Evolutionary conservation across 2,797 vertebrate genomes (phyloP).

Genomic region (Lemur catta): DNA sequence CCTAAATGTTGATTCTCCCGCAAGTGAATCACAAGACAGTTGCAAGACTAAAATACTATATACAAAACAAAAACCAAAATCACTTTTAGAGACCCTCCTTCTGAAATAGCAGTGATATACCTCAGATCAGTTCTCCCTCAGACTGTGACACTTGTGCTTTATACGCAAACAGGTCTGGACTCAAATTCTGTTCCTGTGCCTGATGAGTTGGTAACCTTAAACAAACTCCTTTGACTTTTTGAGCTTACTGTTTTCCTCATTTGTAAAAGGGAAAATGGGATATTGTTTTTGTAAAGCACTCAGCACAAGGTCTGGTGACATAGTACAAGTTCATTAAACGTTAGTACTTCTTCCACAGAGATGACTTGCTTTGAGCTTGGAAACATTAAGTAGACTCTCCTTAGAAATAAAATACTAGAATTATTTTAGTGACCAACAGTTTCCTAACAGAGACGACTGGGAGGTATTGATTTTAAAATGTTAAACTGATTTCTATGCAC

Average conservation of each 20-base stretch:
- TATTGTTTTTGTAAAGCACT: not conserved
- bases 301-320: too few species aligned
- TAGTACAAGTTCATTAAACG: not conserved
- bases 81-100: not conserved
- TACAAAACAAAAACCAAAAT: not conserved
- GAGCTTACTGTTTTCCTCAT: not conserved
- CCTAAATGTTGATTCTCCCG: not conserved
- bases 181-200: not conserved
- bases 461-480: not conserved
- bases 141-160: not conserved
- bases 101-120: not conserved
- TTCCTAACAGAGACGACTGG: not conserved
- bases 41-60: not conserved
- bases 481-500: not conserved
- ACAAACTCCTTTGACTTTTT: not conserved
- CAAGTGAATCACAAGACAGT: conserved; percentile 6
- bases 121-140: not conserved
- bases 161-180: not conserved
- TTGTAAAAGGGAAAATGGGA: not conserved
- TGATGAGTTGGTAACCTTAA: not conserved
- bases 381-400: not conserved
- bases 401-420: not conserved
- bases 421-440: not conserved
- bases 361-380: not conserved
- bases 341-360: not conserved